Evolutionary conservation across 2,113 vertebrate genomes (phyloP).

Genomic region (Porphyrio hochstetteri): DNA sequence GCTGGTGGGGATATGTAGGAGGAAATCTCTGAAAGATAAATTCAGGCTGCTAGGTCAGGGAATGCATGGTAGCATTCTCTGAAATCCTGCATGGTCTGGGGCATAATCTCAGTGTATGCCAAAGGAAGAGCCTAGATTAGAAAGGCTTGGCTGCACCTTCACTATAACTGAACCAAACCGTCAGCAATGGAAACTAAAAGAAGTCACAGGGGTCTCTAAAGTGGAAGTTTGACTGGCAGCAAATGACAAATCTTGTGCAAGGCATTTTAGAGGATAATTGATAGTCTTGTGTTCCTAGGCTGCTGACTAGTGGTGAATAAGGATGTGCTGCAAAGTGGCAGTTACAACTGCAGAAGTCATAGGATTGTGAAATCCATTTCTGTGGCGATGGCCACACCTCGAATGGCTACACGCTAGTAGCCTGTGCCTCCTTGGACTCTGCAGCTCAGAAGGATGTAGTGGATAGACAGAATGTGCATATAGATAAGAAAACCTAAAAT

Average conservation of each 20-base stretch:
- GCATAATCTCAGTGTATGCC: not conserved
- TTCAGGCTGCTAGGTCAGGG: not conserved
- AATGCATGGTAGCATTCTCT: not conserved
- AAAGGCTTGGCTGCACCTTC: not conserved
- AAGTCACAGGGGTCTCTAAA: not conserved
- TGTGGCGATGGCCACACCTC: not conserved
- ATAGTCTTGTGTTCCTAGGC: not conserved
- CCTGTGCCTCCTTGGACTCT: not conserved
- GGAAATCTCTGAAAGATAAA: not conserved
- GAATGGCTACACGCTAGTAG: not conserved
- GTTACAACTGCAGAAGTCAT: not conserved
- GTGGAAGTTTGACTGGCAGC: not conserved
- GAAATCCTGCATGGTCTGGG: not conserved
- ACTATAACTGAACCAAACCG: not conserved
- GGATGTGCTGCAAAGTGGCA: not conserved
- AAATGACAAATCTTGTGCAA: not conserved
- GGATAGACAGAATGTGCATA: not conserved
- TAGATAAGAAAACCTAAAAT: not conserved
- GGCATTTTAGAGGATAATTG: not conserved
- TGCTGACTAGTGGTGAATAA: not conserved
- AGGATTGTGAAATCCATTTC: not conserved
- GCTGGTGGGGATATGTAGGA: not conserved
- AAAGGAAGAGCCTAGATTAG: not conserved
- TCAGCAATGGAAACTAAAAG: not conserved
- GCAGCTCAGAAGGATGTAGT: not conserved